Evolutionary conservation across 2,797 vertebrate genomes (phyloP), one percentile per base, ranked within the genome.

Genomic region (Coregonus suidteri): DNA sequence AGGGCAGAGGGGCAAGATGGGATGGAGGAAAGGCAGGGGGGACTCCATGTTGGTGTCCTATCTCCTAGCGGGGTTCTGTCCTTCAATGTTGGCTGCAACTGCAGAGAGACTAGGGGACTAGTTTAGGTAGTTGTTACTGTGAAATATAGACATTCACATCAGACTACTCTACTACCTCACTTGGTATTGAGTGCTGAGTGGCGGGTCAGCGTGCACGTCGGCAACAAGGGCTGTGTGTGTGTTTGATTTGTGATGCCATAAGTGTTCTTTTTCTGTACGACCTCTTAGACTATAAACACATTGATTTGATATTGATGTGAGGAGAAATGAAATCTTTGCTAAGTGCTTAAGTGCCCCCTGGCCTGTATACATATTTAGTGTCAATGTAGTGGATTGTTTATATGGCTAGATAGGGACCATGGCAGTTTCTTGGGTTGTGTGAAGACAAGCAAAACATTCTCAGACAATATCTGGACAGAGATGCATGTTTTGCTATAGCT

Each of bases 301-400:
- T 81, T 80, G 82, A 87, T 86, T 79, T 76, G 71, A 80, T 80
- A 82, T 81, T 80, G 82, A 86, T 80, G 65, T 34, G 54, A 73
- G 71, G n/a, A 34, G 64, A 18, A 35, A 41, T 37, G 20, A 53
- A 52, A 53, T 31, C n/a, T 20, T n/a, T 25, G 54, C 54, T 37
- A 41, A 62, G 75, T 30, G 34, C 56, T 64, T 70, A 70, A 62
- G 75, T 77, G 67, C 51, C 31, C 59, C 56, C 47, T 52, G 52
- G 25, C 51, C 25, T n/a, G 47, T 59, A 35, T 47, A 47, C 41
- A 47, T 70, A 47, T 69, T 71, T 56, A 59, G 54, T 54, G 25
- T 66, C 59, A 37, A 62, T 73, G 53, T 59, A 73, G 54, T 16
- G 18, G 18, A 25, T 70, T 20, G 68, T 70, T 70, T 51, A 13